These are phyloP conservation scores for Stichodactyla mertensii DNA, from an alignment of 64 coral and sea anemone genomes.

Conservation along the genomic window DNA sequence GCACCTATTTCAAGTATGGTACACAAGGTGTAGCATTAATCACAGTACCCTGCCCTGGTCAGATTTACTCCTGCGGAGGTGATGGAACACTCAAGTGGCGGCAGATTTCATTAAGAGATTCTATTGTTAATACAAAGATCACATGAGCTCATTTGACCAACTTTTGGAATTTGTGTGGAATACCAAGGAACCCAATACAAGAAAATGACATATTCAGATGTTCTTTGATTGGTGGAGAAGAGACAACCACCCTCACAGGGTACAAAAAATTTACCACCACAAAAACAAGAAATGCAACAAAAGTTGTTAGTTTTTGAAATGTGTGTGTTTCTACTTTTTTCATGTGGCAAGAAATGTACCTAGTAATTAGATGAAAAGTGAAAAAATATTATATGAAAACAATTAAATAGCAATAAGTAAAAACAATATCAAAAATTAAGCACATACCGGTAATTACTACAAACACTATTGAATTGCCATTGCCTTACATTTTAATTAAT, in stretches of 20 bases:
- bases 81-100: slow-evolving; percentile 92
- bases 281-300: neutral
- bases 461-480: too few relatives aligned
- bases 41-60: slow-evolving; percentile 53
- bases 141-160: neutral
- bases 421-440: too few relatives aligned
- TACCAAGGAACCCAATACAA: neutral
- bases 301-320: neutral
- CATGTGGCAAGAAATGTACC: neutral
- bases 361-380: neutral
- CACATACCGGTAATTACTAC: too few relatives aligned
- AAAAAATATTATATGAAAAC: too few relatives aligned
- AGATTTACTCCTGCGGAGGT: slow-evolving; percentile 91
- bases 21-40: slow-evolving; percentile 88
- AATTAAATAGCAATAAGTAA: too few relatives aligned
- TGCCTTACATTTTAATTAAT: too few relatives aligned
- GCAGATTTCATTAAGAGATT: slow-evolving; percentile 76
- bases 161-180: neutral
- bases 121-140: slow-evolving; percentile 67
- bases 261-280: neutral
- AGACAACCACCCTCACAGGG: neutral
- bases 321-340: neutral
- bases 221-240: slow-evolving; percentile 87
- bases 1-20: slow-evolving; percentile 91
- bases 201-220: slow-evolving; percentile 14